phyloP scores from a whole-genome alignment of 2,113 vertebrate genomes.

The Archilochus colubris region DNA sequence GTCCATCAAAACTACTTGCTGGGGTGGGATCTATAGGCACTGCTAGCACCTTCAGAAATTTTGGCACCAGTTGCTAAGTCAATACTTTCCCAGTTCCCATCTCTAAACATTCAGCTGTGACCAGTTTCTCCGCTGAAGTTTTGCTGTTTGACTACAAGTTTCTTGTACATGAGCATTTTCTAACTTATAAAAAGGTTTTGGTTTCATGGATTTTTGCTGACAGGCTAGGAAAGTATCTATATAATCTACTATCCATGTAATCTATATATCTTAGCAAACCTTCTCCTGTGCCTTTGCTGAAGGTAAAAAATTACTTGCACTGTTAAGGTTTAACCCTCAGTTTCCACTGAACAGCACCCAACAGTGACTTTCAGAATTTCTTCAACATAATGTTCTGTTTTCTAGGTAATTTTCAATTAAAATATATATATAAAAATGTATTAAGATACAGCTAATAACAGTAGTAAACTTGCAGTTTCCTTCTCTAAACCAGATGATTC shows the following conservation, averaged over 20 bases:
- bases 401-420: neutral
- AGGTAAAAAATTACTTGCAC: rapidly evolving
- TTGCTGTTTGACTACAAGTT: neutral
- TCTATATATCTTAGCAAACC: too few relatives aligned
- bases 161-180: neutral
- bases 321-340: neutral
- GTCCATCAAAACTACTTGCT: neutral
- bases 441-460: neutral
- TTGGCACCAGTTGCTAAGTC: neutral
- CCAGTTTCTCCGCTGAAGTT: neutral
- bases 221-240: neutral
- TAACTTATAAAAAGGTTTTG: neutral
- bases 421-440: neutral
- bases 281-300: neutral
- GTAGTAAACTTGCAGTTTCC: neutral
- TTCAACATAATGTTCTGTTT: neutral
- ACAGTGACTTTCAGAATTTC: neutral
- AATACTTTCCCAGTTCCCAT: neutral
- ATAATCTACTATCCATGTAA: neutral
- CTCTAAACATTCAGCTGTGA: neutral
- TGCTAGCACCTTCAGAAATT: neutral
- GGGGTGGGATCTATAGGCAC: neutral
- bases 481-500: neutral
- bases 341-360: neutral
- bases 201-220: neutral